Conservation (phyloP, 2,797 vertebrate genomes). For the Propithecus perrieri region DNA sequence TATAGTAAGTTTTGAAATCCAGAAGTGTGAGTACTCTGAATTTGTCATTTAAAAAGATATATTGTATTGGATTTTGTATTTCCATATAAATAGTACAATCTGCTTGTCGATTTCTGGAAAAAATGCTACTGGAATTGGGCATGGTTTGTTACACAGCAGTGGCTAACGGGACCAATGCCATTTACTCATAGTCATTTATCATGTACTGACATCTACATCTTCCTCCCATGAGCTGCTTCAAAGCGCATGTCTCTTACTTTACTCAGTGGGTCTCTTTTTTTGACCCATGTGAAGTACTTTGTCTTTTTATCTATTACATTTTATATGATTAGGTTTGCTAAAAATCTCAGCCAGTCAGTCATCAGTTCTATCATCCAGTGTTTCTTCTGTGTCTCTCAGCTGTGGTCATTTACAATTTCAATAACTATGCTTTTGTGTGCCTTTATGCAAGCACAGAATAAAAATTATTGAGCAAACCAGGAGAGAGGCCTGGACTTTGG, state of each 20-base stretch:
- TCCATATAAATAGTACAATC: slow-evolving; percentile 35
- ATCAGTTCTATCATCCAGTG: neutral
- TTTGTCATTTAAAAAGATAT: neutral
- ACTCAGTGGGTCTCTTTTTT: neutral
- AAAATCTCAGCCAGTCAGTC: neutral
- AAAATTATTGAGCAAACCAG: neutral
- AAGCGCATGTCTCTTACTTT: neutral
- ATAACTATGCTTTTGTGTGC: neutral
- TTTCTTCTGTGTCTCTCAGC: neutral
- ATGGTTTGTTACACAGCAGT: neutral
- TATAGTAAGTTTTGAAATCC: neutral
- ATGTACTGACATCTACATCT: neutral
- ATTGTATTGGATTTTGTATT: slow-evolving; percentile 24
- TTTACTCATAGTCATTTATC: neutral
- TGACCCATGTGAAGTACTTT: neutral
- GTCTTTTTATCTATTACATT: neutral
- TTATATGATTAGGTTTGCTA: slow-evolving; percentile 6
- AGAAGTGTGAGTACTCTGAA: neutral
- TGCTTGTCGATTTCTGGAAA: slow-evolving; percentile 23
- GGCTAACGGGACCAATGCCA: neutral
- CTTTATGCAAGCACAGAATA: neutral
- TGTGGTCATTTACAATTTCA: neutral
- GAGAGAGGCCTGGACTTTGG: neutral
- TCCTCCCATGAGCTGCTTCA: neutral
- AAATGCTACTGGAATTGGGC: neutral